These are phyloP conservation scores for Peromyscus melanophrys DNA, from an alignment of 2,797 vertebrate genomes.

Conservation along the genomic window DNA sequence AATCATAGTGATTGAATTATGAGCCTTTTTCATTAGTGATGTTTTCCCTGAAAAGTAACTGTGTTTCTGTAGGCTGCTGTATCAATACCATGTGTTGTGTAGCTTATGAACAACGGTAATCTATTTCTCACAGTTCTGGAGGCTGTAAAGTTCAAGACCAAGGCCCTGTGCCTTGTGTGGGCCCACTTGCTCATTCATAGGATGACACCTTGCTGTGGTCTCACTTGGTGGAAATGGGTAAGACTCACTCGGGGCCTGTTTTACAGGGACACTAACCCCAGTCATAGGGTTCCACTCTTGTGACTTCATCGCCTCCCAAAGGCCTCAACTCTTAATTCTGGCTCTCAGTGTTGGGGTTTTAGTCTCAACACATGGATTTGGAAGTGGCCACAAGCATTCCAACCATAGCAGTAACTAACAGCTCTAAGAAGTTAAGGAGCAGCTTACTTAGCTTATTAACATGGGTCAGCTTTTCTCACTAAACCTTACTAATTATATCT, in stretches of 20 bases:
- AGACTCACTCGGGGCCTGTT: not conserved
- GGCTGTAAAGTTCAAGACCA: not conserved
- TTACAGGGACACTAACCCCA: not conserved
- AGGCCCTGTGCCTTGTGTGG: not conserved
- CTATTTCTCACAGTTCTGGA: not conserved
- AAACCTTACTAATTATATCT: conserved; percentile 49
- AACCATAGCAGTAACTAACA: not conserved
- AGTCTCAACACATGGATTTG: not conserved
- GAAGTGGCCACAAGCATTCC: not conserved
- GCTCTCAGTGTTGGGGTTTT: not conserved
- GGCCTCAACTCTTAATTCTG: not conserved
- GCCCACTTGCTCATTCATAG: not conserved
- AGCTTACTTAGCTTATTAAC: not conserved
- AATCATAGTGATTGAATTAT: not conserved
- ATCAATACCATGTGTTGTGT: not conserved
- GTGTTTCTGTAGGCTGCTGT: not conserved
- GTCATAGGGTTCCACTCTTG: not conserved
- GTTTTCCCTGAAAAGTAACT: conserved; percentile 22
- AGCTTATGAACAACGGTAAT: not conserved
- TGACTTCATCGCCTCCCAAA: not conserved
- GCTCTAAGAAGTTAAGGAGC: not conserved
- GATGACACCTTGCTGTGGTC: not conserved
- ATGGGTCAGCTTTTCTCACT: not conserved
- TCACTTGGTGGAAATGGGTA: not conserved
- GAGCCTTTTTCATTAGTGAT: not conserved